Evolutionary conservation across 92 coral and sea anemone genomes (phyloP), one percentile per base, ranked within the genome.

Genomic region (Zoanthus gigantus): DNA sequence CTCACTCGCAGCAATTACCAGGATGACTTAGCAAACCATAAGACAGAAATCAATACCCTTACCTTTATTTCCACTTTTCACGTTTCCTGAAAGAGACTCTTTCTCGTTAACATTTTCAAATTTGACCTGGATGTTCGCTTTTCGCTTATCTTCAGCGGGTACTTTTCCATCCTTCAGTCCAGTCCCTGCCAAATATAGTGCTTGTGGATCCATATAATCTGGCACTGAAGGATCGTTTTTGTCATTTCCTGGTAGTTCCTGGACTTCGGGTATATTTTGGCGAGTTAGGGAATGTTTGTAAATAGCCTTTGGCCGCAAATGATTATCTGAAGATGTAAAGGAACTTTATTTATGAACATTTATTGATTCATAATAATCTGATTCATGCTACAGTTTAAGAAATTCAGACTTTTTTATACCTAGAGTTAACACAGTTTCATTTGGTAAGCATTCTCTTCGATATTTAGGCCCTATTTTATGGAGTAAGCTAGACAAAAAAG

Each of bases 201-300:
- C 76, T 44, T 81, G 23, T 10, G 85, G 85, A 34, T 81, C 85
- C 85, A 81, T 81, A 50, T 65, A 81, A 45, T 81, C 85, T 7
- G 85, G 85, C 53, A 81, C 57, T 16, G 52, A 18, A 16, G 71
- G 83, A 7, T 13, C 44, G 0, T 52, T 47, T 31, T 65, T 65
- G 15, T 48, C 85, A 15, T 67, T 42, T 4, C 46, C 85, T 67
- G 54, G 85, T 68, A 14, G 14, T 32, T 66, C 76, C 29, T 28
- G 60, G n/a, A 81, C 60, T 12, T 46, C 61, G 0, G 85, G 85
- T 9, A 81, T 28, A 66, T 66, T 46, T 42, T 81, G 85, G 61
- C 85, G 85, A 81, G 61, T 12, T 58, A 65, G 15, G 7, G 71
- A 23, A 47, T 6, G 74, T 44, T 11, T 18, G 17, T 13, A 74